Conservation (phyloP, 2,797 vertebrate species). For the Serranus cabrilla region DNA sequence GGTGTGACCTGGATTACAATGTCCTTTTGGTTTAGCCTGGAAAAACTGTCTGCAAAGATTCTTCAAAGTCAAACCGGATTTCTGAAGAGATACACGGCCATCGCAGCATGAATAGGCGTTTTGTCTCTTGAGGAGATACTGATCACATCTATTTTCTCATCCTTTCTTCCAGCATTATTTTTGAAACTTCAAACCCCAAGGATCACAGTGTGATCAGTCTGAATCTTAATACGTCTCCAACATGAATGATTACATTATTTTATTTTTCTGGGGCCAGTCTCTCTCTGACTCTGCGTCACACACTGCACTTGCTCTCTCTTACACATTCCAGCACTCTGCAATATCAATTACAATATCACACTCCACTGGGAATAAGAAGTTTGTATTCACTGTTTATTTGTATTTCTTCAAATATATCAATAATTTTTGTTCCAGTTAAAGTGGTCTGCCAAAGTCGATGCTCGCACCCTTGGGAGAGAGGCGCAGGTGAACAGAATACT, state of each 20-base stretch:
- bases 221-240: conserved; percentile 45
- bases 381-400: conserved; percentile 40
- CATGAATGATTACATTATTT: conserved; percentile 27
- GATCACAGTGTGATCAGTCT: conserved; percentile 45
- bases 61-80: conserved; percentile 64
- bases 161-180: conserved; percentile 30
- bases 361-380: neutral
- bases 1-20: conserved; percentile 62
- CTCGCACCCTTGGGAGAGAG: conserved; percentile 29
- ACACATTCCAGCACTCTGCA: conserved; percentile 10
- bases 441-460: conserved; percentile 38
- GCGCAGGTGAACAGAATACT: conserved; percentile 45
- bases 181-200: conserved; percentile 28
- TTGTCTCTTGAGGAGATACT: conserved; percentile 34
- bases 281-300: neutral
- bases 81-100: conserved; percentile 12
- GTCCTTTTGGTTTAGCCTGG: conserved; percentile 37
- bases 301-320: neutral
- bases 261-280: neutral
- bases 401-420: conserved; percentile 41
- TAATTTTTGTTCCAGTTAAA: conserved; percentile 36
- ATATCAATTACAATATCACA: conserved; percentile 33
- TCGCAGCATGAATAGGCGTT: conserved; percentile 36
- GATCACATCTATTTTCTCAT: conserved; percentile 39
- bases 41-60: conserved; percentile 58